Evolutionary conservation across 2,888 invertebrate genomes (phyloP).

Genomic region (Stegana nigrithorax): DNA sequence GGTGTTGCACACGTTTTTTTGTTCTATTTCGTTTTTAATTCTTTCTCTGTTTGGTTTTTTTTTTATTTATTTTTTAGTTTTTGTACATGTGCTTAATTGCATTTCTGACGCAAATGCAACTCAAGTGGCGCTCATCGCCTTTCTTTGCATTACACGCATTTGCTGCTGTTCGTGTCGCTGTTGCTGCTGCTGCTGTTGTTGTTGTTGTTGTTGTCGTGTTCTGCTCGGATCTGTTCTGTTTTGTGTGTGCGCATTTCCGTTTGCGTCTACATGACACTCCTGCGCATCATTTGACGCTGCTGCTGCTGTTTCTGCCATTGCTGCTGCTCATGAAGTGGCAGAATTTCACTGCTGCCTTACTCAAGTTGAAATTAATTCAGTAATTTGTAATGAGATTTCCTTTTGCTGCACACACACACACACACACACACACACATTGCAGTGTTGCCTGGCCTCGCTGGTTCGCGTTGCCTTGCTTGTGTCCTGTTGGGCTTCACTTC

Average conservation of each 20-base stretch:
- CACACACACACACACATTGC: too few relatives aligned
- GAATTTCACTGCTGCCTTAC: conserved; percentile 29
- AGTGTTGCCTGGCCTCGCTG: background rate
- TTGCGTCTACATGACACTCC: too few relatives aligned
- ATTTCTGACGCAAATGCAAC: conserved; percentile 51
- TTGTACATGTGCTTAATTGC: conserved; percentile 42
- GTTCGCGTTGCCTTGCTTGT: background rate
- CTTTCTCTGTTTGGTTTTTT: background rate
- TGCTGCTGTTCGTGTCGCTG: background rate
- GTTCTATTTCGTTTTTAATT: background rate
- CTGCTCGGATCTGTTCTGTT: too few relatives aligned
- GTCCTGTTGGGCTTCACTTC: background rate
- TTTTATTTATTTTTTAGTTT: background rate
- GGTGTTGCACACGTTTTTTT: conserved; percentile 17
- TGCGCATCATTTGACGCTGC: too few relatives aligned
- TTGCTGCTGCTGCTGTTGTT: conserved; percentile 9
- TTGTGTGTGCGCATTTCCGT: too few relatives aligned
- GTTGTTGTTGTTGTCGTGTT: too few relatives aligned
- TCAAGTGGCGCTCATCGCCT: conserved; percentile 43
- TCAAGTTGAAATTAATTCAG: conserved; percentile 57
- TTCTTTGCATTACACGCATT: background rate
- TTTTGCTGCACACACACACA: background rate
- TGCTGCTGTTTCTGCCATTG: conserved; percentile 22
- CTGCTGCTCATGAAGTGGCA: too few relatives aligned
- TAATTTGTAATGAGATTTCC: conserved; percentile 56